Evolutionary conservation across 1,140 invertebrate species (phyloP).

Genomic region (Platyura marginata): DNA sequence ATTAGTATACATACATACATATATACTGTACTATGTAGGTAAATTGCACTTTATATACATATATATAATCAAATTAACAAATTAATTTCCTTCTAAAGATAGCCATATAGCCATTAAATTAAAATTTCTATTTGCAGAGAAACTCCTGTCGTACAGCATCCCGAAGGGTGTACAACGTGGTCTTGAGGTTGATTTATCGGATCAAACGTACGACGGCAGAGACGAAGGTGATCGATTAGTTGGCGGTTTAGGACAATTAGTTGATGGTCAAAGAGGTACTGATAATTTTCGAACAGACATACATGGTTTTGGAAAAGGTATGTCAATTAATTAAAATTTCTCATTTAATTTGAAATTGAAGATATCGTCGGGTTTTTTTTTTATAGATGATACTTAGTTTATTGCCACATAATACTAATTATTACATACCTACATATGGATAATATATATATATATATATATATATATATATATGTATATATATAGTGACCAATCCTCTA

Average conservation of each 20-base stretch:
- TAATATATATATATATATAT: neutral
- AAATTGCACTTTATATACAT: neutral
- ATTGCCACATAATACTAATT: neutral
- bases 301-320: conserved; percentile 49
- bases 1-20: too few species aligned
- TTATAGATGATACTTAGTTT: neutral
- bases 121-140: conserved; percentile 33
- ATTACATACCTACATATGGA: too few species aligned
- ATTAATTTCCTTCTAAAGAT: neutral
- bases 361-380: neutral
- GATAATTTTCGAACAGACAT: conserved; percentile 64
- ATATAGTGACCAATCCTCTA: neutral
- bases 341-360: neutral
- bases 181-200: conserved; percentile 66
- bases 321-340: conserved; percentile 8
- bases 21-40: too few species aligned
- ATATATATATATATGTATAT: neutral
- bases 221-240: conserved; percentile 49
- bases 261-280: conserved; percentile 65
- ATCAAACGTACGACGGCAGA: conserved; percentile 82
- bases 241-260: conserved; percentile 76
- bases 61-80: neutral
- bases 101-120: neutral
- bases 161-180: conserved; percentile 68
- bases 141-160: conserved; percentile 64